Percentiles rank a stretch among this genome's conserved stretches.
Evolutionary conservation across 1,140 invertebrate species (phyloP).

Genomic region (Pseudobourletiella spinata): DNA sequence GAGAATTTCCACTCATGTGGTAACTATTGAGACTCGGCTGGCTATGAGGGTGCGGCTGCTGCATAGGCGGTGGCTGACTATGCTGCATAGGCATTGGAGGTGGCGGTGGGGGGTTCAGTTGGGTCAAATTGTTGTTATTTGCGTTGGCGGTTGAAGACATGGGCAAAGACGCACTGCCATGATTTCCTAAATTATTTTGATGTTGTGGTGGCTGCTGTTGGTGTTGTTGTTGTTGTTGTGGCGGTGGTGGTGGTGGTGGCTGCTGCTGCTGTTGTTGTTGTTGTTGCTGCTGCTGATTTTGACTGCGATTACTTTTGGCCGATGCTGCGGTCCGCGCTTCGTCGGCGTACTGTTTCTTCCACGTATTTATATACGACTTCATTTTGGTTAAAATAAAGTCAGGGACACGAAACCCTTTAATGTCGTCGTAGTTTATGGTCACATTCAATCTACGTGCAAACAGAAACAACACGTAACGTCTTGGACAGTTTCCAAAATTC

Average conservation of each 20-base stretch:
- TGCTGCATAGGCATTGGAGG: slow-evolving; percentile 13
- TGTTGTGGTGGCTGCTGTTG: too few species aligned
- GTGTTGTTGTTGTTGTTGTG: too few species aligned
- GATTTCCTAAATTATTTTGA: neutral
- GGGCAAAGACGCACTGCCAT: neutral
- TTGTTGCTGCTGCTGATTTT: slow-evolving; percentile 4
- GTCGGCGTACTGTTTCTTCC: slow-evolving; percentile 35
- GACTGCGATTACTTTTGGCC: slow-evolving; percentile 1
- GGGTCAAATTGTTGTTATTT: slow-evolving; percentile 17
- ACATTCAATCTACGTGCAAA: slow-evolving; percentile 25
- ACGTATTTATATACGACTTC: slow-evolving; percentile 34
- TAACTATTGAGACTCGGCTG: slow-evolving; percentile 34
- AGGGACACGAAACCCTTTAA: slow-evolving; percentile 35
- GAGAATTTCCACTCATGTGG: slow-evolving; percentile 27
- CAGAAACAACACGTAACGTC: neutral
- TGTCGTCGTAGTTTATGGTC: slow-evolving; percentile 36
- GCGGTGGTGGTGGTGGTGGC: too few species aligned
- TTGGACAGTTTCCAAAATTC: neutral
- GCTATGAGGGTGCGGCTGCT: slow-evolving; percentile 16
- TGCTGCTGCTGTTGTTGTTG: too few species aligned
- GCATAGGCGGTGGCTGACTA: slow-evolving; percentile 8
- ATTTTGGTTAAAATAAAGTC: slow-evolving; percentile 36
- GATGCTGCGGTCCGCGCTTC: slow-evolving; percentile 15
- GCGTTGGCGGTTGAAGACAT: slow-evolving; percentile 16
- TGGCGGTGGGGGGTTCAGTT: slow-evolving; percentile 22